Evolutionary conservation across 2,888 invertebrate genomes (phyloP), one percentile per base, ranked within the genome.

Genomic region (Coleophora deauratella): DNA sequence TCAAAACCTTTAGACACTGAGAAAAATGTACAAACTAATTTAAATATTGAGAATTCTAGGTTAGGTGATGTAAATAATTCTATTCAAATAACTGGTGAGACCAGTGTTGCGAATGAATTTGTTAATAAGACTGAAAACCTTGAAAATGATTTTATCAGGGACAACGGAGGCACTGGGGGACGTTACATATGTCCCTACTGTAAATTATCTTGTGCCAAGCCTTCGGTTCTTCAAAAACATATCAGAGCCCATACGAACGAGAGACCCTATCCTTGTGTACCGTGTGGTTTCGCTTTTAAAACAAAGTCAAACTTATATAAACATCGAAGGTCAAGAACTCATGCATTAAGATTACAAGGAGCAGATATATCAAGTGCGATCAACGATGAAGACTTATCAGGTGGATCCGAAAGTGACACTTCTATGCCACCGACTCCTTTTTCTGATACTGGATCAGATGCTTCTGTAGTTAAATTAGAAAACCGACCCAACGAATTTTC

Each of bases 301-400:
- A 97, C 97, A 14, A 94, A 95, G 74, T 96, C 96, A 59, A 97
- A 97, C 77, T 88, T 96, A 53, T 96, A 95, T 72, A 97, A 97
- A 75, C 96, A 96, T 77, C 91, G 93, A 72, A 88, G 93, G 72
- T 92, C 92, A 37, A 87, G 92, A 55, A 89, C 93, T 34, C 93
- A 93, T 62, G 88, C 89, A 38, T 82, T 91, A 51, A 88, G 91
- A 60, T 76, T 88, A 57, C 90, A 90, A 60, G 91, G 90, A 48
- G 79, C 87, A 49, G 88, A 88, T 52, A 66, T 82, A 40, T 75
- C 87, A 41, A 70, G 73, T 43, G 72, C 86, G 33, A 69, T 82
- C 34, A 87, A 88, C 50, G 89, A 89, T 40, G 89, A 88, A 45
- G 89, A 88, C 51, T 79, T 87, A 41, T 85, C 89, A 34, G 80